Evolutionary conservation across 2,888 invertebrate species (phyloP).

Genomic region (Oxyteleia sp.): DNA sequence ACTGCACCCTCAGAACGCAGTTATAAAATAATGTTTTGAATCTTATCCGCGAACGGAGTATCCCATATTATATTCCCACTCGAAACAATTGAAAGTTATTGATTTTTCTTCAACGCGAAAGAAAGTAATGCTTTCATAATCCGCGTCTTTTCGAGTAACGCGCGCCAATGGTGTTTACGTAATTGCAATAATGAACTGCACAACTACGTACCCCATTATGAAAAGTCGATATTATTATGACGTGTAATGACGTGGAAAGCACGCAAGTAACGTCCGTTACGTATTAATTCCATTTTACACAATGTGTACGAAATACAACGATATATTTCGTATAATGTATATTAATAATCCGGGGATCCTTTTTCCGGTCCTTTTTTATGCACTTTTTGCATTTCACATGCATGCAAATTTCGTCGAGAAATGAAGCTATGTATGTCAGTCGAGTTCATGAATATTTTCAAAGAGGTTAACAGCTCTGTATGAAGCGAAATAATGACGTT

Average conservation of each 20-base stretch:
- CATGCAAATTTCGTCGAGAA: slow-evolving; percentile 39
- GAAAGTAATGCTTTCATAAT: slow-evolving; percentile 55
- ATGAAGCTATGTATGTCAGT: slow-evolving; percentile 21
- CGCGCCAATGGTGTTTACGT: slow-evolving; percentile 34
- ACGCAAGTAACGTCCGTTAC: slow-evolving; percentile 35
- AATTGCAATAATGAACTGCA: slow-evolving; percentile 54
- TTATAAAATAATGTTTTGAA: too few species aligned
- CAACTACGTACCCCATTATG: slow-evolving; percentile 38
- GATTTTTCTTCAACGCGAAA: slow-evolving; percentile 41
- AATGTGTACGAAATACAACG: slow-evolving; percentile 18
- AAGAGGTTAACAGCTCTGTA: slow-evolving; percentile 7
- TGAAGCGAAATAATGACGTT: slow-evolving; percentile 1
- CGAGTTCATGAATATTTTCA: slow-evolving; percentile 37
- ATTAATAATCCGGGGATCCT: slow-evolving; percentile 5
- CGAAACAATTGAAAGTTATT: slow-evolving; percentile 52
- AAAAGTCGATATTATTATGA: slow-evolving; percentile 49
- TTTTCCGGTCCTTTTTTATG: slow-evolving; percentile 22
- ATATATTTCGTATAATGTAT: slow-evolving; percentile 33
- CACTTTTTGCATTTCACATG: slow-evolving; percentile 38
- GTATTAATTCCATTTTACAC: slow-evolving; percentile 39
- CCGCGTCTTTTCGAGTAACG: slow-evolving; percentile 1
- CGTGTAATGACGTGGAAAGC: slow-evolving; percentile 55
- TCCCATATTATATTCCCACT: background rate
- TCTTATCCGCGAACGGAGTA: too few species aligned
- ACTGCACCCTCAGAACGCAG: too few species aligned